Percentiles rank a stretch among this genome's conserved stretches.
Evolutionary conservation across 2,797 vertebrate genomes (phyloP).

Genomic region (Heteromormyrus szaboi): DNA sequence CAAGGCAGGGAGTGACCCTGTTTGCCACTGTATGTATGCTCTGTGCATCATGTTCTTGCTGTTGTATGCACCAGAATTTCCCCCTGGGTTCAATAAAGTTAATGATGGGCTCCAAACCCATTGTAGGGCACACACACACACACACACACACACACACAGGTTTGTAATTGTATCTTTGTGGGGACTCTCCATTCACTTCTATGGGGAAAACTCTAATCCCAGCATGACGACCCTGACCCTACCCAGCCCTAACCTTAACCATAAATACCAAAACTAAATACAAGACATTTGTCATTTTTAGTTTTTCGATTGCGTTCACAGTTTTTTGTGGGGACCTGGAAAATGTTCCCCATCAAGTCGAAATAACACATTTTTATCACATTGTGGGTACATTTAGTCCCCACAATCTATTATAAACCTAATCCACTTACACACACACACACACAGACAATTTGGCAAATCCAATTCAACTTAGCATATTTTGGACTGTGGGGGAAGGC

Average conservation of each 20-base stretch:
- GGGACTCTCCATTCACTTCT: neutral
- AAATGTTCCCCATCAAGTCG: neutral
- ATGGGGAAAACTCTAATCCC: neutral
- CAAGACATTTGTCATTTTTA: neutral
- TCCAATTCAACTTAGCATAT: neutral
- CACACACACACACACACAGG: neutral
- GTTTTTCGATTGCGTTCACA: neutral
- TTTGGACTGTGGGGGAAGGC: neutral
- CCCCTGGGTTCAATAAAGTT: neutral
- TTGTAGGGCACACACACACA: neutral
- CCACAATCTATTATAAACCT: neutral
- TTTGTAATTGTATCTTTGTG: neutral
- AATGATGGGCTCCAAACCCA: neutral
- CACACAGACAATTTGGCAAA: neutral
- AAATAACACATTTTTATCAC: neutral
- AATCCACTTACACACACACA: neutral
- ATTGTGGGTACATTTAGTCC: neutral
- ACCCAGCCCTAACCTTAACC: neutral
- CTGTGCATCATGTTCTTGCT: neutral
- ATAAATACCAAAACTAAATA: neutral
- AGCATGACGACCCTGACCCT: neutral
- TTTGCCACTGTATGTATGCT: neutral
- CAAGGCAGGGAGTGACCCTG: neutral
- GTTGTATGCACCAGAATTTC: neutral
- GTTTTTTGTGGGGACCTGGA: neutral